These are phyloP conservation scores for Anguilla obscura DNA, from an alignment of 2,797 vertebrate species.

Conservation along the genomic window DNA sequence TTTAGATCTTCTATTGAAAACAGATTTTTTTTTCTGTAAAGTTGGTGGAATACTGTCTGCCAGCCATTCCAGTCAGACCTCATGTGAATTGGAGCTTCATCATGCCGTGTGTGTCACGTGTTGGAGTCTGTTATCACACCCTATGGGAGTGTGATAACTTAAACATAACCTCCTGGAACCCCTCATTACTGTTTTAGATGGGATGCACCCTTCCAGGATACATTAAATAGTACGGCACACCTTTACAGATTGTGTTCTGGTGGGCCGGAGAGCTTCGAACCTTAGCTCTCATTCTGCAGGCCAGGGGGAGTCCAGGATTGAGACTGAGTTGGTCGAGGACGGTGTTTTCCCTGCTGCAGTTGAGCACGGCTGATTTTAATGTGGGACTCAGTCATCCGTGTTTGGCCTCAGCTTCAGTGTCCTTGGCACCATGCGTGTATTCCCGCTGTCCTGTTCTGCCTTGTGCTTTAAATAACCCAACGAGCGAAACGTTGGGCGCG, in stretches of 20 bases:
- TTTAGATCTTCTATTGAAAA: slow-evolving; percentile 57
- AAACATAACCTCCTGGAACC: background rate
- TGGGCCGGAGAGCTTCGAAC: background rate
- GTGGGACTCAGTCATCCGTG: slow-evolving; percentile 38
- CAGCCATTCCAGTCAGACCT: background rate
- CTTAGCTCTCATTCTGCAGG: background rate
- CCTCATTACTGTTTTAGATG: background rate
- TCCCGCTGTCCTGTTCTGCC: slow-evolving; percentile 16
- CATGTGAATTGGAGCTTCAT: background rate
- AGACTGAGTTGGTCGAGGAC: slow-evolving; percentile 53
- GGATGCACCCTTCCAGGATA: background rate
- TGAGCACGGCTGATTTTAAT: slow-evolving; percentile 37
- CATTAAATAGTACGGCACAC: background rate
- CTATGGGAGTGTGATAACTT: background rate
- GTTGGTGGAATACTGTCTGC: background rate
- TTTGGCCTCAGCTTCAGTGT: slow-evolving; percentile 37
- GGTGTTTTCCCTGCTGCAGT: slow-evolving; percentile 41
- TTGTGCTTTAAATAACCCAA: background rate
- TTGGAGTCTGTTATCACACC: background rate
- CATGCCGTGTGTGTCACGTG: background rate
- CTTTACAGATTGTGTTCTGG: background rate
- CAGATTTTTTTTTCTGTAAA: slow-evolving; percentile 30
- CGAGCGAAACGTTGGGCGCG: background rate
- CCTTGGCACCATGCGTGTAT: slow-evolving; percentile 40
- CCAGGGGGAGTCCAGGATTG: slow-evolving; percentile 47